These are phyloP conservation scores for Dendroctonus valens DNA, from an alignment of 1,140 invertebrate species.

Conservation along the genomic window DNA sequence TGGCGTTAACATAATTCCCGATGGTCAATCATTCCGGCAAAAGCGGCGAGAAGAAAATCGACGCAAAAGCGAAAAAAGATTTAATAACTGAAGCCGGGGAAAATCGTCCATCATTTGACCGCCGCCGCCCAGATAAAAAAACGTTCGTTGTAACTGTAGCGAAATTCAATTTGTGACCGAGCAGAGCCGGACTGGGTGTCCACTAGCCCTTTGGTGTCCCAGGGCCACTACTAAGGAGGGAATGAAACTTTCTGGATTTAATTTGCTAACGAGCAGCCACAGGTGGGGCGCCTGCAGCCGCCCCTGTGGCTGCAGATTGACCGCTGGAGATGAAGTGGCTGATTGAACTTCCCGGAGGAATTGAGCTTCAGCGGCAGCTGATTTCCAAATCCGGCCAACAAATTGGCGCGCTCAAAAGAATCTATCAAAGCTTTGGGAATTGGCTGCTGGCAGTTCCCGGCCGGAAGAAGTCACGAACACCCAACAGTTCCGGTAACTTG, in stretches of 20 bases:
- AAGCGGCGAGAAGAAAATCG: constrained; percentile 24
- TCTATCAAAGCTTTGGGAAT: not conserved
- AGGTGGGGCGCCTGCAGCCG: too few relatives aligned
- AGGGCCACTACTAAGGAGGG: constrained; percentile 4
- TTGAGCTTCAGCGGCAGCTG: constrained; percentile 2
- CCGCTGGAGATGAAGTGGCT: constrained; percentile 19
- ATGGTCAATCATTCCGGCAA: constrained; percentile 28
- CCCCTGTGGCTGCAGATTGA: constrained; percentile 32
- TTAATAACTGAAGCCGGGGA: constrained; percentile 29
- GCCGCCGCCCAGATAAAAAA: constrained; percentile 31
- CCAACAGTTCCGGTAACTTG: too few relatives aligned
- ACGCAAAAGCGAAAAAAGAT: constrained; percentile 34
- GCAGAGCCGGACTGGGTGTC: constrained; percentile 8
- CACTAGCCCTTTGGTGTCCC: too few relatives aligned
- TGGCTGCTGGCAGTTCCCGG: too few relatives aligned
- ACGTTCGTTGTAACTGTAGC: constrained; percentile 21
- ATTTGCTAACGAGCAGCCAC: too few relatives aligned
- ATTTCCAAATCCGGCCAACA: constrained; percentile 25
- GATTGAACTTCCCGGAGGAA: constrained; percentile 29
- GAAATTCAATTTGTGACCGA: constrained; percentile 25
- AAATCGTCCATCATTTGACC: constrained; percentile 33
- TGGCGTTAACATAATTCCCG: constrained; percentile 20
- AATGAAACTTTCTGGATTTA: too few relatives aligned
- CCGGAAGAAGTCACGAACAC: too few relatives aligned
- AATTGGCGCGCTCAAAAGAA: not conserved